Base-by-base conservation (phyloP, 1,140 invertebrate genomes). In the Drosophila parvula region DNA sequence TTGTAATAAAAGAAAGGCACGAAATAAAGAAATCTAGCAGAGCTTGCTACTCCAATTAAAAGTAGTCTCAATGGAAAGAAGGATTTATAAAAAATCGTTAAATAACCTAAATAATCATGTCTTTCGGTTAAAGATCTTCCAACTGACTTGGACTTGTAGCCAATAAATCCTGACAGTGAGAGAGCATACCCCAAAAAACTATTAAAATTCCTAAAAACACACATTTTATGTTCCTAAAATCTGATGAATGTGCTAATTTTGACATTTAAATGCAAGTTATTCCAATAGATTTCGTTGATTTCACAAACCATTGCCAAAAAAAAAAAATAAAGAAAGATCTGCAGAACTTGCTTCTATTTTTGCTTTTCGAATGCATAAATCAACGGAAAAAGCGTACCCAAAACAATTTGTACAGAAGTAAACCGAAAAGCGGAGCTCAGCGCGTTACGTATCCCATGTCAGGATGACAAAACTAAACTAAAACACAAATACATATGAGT, bases 381-480 rank as follows among this genome's bases (percentile, higher is more conserved):
- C 73, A 75, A 50, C 43, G 43, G 16, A n/a, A 36, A 50, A 43
- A 43, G 16, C 22, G n/a, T 48, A 57, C 68, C 27, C 53, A 28
- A 75, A 75, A 75, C 71, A 75, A 75, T 75, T 75, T 75, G 73
- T 57, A 64, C 32, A 40, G 55, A 51, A 64, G 60, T 57, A 57
- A 75, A 65, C 70, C 61, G 50, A 56, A 45, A 74, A 53, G 50
- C 44, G 40, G 45, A 38, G 51, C 40, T 62, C 22, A 75, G 47
- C 40, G 51, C 34, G 40, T 51, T 65, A 40, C 63, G 59, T 53
- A 76, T 75, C 59, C 70, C 71, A 69, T 78, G 77, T 69, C 67
- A 41, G 73, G 47, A 70, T 89, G 76, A 83, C 79, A 84, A 79
- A 86, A 86, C 82, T 86, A 88, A 88, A 88, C 84, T 83, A 83